Evolutionary conservation across 1,140 invertebrate species (phyloP).

Genomic region (Drosophila carrolli): DNA sequence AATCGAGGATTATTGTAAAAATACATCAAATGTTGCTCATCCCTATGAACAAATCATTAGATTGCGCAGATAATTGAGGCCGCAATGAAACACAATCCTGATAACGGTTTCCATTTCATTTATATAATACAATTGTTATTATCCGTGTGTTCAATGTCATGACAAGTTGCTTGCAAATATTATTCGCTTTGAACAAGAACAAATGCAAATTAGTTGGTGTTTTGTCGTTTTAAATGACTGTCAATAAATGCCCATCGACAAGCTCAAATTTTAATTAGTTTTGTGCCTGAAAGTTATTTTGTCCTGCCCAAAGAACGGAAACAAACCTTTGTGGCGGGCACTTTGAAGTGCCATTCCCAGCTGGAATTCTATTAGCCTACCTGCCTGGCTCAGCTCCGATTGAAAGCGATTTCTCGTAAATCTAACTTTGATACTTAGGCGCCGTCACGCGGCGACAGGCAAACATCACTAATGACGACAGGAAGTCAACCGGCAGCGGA

Average conservation of each 20-base stretch:
- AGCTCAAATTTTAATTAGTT: constrained; percentile 22
- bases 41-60: not conserved
- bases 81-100: constrained; percentile 1
- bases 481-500: constrained; percentile 25
- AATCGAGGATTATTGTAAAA: too few relatives aligned
- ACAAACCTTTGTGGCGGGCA: not conserved
- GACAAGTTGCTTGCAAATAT: constrained; percentile 5
- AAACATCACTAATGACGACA: constrained; percentile 46
- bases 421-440: constrained; percentile 45
- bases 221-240: constrained; percentile 7
- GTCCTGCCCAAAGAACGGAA: not conserved
- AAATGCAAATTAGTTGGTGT: not conserved
- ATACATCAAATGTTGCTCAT: too few relatives aligned
- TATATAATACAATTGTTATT: not conserved
- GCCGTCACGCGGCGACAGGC: constrained; percentile 33
- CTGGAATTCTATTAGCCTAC: constrained; percentile 18
- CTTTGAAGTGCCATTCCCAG: constrained; percentile 32
- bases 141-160: not conserved
- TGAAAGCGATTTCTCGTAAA: constrained; percentile 20
- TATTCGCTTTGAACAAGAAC: constrained; percentile 1
- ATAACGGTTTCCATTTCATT: constrained; percentile 2
- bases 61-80: not conserved
- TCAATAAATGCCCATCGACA: not conserved
- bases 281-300: not conserved
- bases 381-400: constrained; percentile 11